Conservation (phyloP, 1,140 invertebrate species). For the Zaprionus vittiger region DNA sequence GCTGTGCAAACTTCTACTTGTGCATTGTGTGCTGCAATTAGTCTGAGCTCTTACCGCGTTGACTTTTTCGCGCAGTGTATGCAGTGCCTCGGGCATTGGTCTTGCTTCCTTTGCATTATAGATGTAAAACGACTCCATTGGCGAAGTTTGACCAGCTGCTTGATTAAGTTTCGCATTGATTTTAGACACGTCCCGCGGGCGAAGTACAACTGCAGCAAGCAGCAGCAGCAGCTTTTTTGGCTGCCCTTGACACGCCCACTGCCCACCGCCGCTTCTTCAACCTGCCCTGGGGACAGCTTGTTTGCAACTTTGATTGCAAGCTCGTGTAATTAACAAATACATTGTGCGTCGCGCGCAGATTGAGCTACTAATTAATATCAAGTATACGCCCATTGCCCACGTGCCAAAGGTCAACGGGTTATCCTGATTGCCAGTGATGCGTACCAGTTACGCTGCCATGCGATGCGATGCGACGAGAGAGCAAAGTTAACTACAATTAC, state of each 20-base stretch:
- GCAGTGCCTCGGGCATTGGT: background rate
- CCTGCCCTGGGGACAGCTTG: conserved; percentile 17
- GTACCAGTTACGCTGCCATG: background rate
- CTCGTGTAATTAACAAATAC: conserved; percentile 45
- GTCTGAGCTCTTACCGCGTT: background rate
- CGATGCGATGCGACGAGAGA: background rate
- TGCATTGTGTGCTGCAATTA: conserved; percentile 3
- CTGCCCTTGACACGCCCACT: conserved; percentile 1
- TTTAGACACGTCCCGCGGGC: conserved; percentile 46
- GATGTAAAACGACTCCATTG: conserved; percentile 35
- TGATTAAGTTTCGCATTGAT: conserved; percentile 71
- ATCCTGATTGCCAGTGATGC: conserved; percentile 23
- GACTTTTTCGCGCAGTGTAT: conserved; percentile 1
- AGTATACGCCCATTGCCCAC: conserved; percentile 44
- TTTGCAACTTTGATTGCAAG: conserved; percentile 54
- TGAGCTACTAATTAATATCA: conserved; percentile 53
- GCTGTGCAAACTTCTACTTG: background rate
- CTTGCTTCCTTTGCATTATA: conserved; percentile 49
- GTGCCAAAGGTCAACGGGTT: conserved; percentile 14
- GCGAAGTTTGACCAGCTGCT: conserved; percentile 52
- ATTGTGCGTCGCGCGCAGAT: background rate
- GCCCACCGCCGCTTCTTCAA: background rate
- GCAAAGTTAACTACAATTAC: conserved; percentile 58
- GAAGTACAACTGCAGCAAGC: conserved; percentile 12
- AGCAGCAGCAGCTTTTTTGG: background rate